Conservation (phyloP, 2,888 invertebrate species). For the Hydraecia micacea region DNA sequence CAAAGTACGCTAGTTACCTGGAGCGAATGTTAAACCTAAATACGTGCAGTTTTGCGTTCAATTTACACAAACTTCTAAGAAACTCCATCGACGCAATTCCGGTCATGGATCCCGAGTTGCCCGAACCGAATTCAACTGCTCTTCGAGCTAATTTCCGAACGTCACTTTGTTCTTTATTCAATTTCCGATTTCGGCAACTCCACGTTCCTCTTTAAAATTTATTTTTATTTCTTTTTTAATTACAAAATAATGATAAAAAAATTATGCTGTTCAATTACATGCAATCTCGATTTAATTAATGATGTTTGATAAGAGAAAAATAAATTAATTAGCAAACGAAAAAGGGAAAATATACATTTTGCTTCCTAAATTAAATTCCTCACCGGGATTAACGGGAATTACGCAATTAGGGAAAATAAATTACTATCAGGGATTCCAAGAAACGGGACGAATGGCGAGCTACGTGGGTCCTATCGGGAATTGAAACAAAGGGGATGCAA, state of each 20-base stretch:
- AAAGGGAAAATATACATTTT: slow-evolving; percentile 65
- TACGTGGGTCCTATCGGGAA: slow-evolving; percentile 64
- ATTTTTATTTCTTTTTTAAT: slow-evolving; percentile 73
- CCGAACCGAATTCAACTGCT: slow-evolving; percentile 84
- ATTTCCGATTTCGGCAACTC: slow-evolving; percentile 87
- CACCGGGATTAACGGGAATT: slow-evolving; percentile 81
- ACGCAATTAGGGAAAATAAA: slow-evolving; percentile 84
- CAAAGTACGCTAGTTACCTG: slow-evolving; percentile 68
- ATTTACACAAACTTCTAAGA: slow-evolving; percentile 86
- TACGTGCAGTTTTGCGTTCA: slow-evolving; percentile 79
- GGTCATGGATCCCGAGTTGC: slow-evolving; percentile 84
- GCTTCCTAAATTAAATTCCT: slow-evolving; percentile 78
- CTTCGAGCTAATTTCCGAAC: slow-evolving; percentile 89
- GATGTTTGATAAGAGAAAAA: slow-evolving; percentile 67
- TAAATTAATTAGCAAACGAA: slow-evolving; percentile 65
- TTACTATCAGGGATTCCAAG: slow-evolving; percentile 75
- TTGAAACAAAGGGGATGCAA: slow-evolving; percentile 47
- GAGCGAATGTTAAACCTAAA: slow-evolving; percentile 77
- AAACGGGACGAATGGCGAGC: slow-evolving; percentile 65
- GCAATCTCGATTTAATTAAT: slow-evolving; percentile 73
- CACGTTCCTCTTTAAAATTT: slow-evolving; percentile 75
- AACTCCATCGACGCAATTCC: slow-evolving; percentile 88
- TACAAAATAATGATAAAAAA: slow-evolving; percentile 61
- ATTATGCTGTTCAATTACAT: slow-evolving; percentile 64
- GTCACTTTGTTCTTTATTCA: slow-evolving; percentile 90